Conservation (phyloP, 2,113 vertebrate species). For the Stegastes partitus region DNA sequence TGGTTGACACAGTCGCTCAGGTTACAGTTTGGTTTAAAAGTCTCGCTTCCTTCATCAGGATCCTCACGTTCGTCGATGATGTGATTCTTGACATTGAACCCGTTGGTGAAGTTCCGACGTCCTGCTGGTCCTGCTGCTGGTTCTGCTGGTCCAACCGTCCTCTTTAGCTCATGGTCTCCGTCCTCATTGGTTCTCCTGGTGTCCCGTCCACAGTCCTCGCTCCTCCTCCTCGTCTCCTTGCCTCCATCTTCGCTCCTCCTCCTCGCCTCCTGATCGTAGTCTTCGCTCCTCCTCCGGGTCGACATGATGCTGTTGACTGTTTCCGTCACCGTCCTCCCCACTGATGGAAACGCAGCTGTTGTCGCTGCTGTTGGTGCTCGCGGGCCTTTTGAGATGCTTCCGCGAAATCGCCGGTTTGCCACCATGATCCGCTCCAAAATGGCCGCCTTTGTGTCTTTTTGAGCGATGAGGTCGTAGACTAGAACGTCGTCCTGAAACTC, state of each 20-base stretch:
- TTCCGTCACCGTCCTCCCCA: conserved; percentile 59
- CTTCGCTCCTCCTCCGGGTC: conserved; percentile 60
- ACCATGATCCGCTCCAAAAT: conserved; percentile 60
- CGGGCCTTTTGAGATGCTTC: background rate
- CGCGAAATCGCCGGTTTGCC: background rate
- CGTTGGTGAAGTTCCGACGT: conserved; percentile 61
- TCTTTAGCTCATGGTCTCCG: conserved; percentile 8
- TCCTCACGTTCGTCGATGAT: conserved; percentile 40
- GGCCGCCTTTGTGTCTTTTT: conserved; percentile 86
- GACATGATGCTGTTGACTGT: conserved; percentile 70
- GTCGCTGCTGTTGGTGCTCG: background rate
- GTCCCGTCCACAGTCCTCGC: conserved; percentile 38
- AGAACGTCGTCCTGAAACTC: conserved; percentile 95
- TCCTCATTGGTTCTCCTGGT: conserved; percentile 34
- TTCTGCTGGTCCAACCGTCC: background rate
- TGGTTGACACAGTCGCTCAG: background rate
- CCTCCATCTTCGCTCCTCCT: conserved; percentile 37
- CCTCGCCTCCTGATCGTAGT: conserved; percentile 53
- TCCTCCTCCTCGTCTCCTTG: conserved; percentile 11
- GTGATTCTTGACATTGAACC: conserved; percentile 56
- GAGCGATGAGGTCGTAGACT: conserved; percentile 92
- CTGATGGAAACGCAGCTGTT: background rate
- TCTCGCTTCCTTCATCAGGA: background rate
- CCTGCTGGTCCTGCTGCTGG: background rate
- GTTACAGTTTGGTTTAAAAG: background rate